Percentiles rank a stretch among this genome's conserved stretches.
Evolutionary conservation across 2,888 invertebrate genomes (phyloP).

Genomic region (Drosophila meridiana): DNA sequence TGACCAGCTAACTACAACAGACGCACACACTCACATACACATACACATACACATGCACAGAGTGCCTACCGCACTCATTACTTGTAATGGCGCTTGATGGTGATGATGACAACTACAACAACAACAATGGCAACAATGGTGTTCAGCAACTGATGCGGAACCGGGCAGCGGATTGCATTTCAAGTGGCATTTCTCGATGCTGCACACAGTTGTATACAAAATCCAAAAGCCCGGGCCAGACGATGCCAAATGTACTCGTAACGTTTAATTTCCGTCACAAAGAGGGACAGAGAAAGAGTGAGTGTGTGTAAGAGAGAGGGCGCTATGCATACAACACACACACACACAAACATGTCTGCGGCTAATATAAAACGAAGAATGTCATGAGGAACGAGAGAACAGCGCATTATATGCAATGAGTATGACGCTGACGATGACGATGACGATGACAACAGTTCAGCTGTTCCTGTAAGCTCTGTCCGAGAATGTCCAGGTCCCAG

Average conservation of each 20-base stretch:
- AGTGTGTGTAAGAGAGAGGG: neutral
- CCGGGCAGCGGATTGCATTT: conserved; percentile 58
- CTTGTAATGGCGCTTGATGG: conserved; percentile 79
- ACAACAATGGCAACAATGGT: conserved; percentile 28
- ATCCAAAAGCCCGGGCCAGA: conserved; percentile 44
- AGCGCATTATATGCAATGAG: conserved; percentile 43
- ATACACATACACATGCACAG: neutral
- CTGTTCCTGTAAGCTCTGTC: conserved; percentile 12
- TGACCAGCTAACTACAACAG: conserved; percentile 8
- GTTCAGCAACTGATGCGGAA: conserved; percentile 49
- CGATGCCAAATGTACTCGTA: conserved; percentile 72
- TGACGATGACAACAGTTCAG: conserved; percentile 10
- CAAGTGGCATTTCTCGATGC: conserved; percentile 74
- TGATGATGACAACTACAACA: conserved; percentile 70
- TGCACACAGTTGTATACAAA: conserved; percentile 46
- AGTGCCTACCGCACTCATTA: conserved; percentile 69
- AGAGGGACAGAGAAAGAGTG: neutral
- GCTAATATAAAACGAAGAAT: conserved; percentile 79
- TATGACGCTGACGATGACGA: conserved; percentile 29
- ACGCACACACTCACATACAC: neutral
- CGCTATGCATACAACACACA: conserved; percentile 18
- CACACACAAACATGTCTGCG: conserved; percentile 68
- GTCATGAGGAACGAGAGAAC: conserved; percentile 61
- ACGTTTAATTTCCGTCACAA: conserved; percentile 76
- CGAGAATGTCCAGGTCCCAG: conserved; percentile 8